Evolutionary conservation across 1,140 invertebrate species (phyloP).

Genomic region (Aphelenchoides fujianensis): DNA sequence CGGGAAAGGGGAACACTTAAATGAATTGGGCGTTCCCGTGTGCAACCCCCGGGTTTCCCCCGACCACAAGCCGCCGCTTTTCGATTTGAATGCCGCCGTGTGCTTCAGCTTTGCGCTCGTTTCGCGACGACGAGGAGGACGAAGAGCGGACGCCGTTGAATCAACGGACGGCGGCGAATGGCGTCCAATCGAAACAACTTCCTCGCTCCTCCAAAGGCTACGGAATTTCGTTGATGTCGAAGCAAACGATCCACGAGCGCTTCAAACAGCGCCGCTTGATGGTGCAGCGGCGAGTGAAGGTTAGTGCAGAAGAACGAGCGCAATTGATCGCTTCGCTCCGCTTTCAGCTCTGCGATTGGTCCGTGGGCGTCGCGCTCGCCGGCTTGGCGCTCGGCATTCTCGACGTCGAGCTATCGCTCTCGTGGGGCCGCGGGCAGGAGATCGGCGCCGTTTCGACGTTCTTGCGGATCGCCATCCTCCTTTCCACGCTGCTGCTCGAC

Average conservation of each 20-base stretch:
- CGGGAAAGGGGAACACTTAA: too few species aligned
- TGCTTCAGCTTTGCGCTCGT: conserved; percentile 22
- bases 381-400: conserved; percentile 51
- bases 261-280: conserved; percentile 32
- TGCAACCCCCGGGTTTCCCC: too few species aligned
- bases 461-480: conserved; percentile 26
- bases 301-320: conserved; percentile 11
- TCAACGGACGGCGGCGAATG: conserved; percentile 19
- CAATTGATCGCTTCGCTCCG: too few species aligned
- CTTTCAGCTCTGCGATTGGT: conserved; percentile 53
- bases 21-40: too few species aligned
- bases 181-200: background rate
- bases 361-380: conserved; percentile 37
- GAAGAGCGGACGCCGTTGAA: conserved; percentile 23
- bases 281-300: conserved; percentile 36
- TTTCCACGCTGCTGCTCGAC: conserved; percentile 51
- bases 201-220: too few species aligned
- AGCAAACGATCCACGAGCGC: conserved; percentile 34
- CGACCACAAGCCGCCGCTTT: too few species aligned
- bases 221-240: conserved; percentile 1
- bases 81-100: too few species aligned
- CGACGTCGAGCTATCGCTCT: conserved; percentile 43
- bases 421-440: conserved; percentile 3
- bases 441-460: background rate
- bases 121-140: conserved; percentile 25